These are phyloP conservation scores for Mirza zaza DNA, from an alignment of 2,113 vertebrate species.

Conservation along the genomic window DNA sequence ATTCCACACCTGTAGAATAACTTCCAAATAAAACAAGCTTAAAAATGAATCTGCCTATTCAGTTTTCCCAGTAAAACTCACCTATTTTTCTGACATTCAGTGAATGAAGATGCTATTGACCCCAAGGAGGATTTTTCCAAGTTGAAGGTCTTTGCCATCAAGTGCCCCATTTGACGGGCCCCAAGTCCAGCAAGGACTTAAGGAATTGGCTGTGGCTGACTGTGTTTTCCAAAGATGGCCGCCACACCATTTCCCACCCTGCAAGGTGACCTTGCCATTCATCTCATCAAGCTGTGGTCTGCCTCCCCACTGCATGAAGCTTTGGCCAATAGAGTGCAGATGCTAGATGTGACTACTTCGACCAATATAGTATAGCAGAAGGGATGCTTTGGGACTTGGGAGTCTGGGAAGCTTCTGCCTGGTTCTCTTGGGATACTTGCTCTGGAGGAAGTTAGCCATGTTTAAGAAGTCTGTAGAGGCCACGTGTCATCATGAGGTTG, in stretches of 20 bases:
- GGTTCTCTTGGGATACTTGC: background rate
- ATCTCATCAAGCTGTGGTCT: background rate
- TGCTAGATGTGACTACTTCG: background rate
- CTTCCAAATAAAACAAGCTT: constrained; percentile 1
- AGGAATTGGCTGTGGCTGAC: background rate
- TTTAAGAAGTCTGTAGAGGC: background rate
- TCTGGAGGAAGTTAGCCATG: background rate
- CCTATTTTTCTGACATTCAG: background rate
- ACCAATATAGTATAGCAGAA: background rate
- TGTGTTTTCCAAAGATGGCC: background rate
- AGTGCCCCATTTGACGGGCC: background rate
- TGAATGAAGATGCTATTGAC: background rate
- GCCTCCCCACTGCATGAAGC: background rate
- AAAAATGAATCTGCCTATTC: background rate
- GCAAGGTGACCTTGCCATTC: background rate
- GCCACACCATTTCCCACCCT: background rate
- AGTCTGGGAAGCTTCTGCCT: background rate
- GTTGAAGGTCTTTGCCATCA: background rate
- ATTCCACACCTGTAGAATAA: background rate
- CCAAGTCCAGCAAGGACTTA: background rate
- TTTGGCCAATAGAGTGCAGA: no score
- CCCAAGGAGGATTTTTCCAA: background rate
- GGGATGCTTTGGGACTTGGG: background rate
- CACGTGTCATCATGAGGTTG: background rate
- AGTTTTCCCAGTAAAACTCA: background rate